Evolutionary conservation across 2,888 invertebrate genomes (phyloP).

Genomic region (Brachyopa scutellaris): DNA sequence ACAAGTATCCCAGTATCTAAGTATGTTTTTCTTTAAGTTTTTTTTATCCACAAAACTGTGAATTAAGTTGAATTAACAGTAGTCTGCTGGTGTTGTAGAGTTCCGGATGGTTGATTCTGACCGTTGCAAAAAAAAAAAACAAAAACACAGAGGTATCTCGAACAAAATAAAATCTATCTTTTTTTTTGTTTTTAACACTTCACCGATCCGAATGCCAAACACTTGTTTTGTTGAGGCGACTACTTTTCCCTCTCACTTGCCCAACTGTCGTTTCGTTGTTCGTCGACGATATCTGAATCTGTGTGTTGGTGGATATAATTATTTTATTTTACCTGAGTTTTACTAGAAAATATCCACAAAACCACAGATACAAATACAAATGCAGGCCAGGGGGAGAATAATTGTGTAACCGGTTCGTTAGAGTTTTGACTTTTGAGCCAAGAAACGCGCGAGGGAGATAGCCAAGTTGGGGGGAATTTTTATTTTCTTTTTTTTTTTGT

Average conservation of each 20-base stretch:
- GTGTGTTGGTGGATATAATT: conserved; percentile 52
- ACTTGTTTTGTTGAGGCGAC: conserved; percentile 70
- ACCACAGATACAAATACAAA: conserved; percentile 39
- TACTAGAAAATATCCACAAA: conserved; percentile 45
- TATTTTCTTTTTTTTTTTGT: neutral
- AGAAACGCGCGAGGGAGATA: conserved; percentile 31
- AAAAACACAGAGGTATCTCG: neutral
- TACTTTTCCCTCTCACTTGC: conserved; percentile 40
- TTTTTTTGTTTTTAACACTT: conserved; percentile 36
- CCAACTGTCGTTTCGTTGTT: conserved; percentile 43
- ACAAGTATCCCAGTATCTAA: neutral
- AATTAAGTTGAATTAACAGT: neutral
- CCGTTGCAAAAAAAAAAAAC: conserved; percentile 20
- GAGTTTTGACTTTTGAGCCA: conserved; percentile 21
- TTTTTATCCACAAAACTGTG: conserved; percentile 11
- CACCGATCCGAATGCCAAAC: conserved; percentile 33
- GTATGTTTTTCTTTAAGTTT: neutral
- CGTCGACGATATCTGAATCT: conserved; percentile 41
- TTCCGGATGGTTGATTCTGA: conserved; percentile 45
- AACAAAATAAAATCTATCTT: conserved; percentile 9
- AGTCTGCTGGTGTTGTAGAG: conserved; percentile 17
- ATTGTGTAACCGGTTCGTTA: conserved; percentile 66
- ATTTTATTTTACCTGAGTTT: conserved; percentile 56
- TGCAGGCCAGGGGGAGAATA: conserved; percentile 24
- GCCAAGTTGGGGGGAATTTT: conserved; percentile 56